Conservation (phyloP, 2,888 invertebrate genomes). For the Chrysodeixis includens region DNA sequence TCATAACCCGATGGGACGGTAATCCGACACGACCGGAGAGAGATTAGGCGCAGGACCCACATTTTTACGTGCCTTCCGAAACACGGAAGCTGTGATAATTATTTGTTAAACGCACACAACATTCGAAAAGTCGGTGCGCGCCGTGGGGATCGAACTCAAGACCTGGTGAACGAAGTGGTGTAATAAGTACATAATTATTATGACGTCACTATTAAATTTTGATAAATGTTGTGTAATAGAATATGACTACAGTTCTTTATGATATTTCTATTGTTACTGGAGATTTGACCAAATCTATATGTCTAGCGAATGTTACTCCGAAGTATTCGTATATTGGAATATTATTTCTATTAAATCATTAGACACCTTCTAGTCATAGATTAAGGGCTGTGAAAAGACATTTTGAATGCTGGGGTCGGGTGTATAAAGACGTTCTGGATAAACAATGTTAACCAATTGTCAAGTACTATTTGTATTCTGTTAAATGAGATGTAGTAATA, state of each 20-base stretch:
- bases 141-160: too few species aligned
- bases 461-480: constrained; percentile 46
- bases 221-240: constrained; percentile 36
- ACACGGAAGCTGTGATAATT: too few species aligned
- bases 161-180: too few species aligned
- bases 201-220: constrained; percentile 44
- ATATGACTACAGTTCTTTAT: constrained; percentile 28
- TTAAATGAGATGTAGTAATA: constrained; percentile 48
- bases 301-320: constrained; percentile 31
- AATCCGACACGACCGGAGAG: too few species aligned
- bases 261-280: constrained; percentile 36
- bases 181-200: constrained; percentile 5
- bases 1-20: too few species aligned
- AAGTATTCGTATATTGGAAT: constrained; percentile 32
- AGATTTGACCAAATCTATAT: constrained; percentile 38
- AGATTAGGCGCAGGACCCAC: too few species aligned
- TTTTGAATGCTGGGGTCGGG: constrained; percentile 50
- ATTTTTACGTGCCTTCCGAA: too few species aligned
- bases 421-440: constrained; percentile 36
- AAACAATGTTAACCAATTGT: constrained; percentile 35
- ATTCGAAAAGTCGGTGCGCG: too few species aligned
- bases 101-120: too few species aligned
- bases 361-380: constrained; percentile 84
- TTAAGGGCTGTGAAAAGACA: constrained; percentile 86
- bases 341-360: constrained; percentile 52